Base-by-base conservation (phyloP, 2,113 vertebrate species). In the Erinaceus europaeus region DNA sequence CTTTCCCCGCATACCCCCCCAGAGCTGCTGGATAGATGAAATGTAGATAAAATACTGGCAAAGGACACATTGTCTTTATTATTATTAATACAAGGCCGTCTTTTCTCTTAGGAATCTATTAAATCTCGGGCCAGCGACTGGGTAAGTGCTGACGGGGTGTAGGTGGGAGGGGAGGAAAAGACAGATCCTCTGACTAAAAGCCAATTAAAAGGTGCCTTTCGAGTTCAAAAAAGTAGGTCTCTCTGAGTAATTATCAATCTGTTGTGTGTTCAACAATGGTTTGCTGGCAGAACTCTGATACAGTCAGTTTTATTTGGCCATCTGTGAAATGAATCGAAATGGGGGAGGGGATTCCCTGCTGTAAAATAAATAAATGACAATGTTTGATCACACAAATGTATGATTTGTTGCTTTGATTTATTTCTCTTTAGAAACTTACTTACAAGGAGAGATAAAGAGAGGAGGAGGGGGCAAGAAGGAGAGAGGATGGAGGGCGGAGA, bases 1-100 rank as follows among this genome's bases (percentile, higher is more conserved):
- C 27, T 40, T 25, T 15, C 64, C 64, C 18, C 25, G 48, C 23
- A 72, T 67, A 44, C 38, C 15, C 23, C 32, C 42, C 69, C 6
- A 32, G 40, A 29, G 29, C 44, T 27, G 38, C 69, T 71, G 55
- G 21, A 25, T 27, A 88, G 84, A 80, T 55, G 21, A 71, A 84
- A 82, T 25, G 64, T 18, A 50, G 65, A 53, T n/a, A 50, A 80
- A 57, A 32, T 81, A 78, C 36, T 53, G 73, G 61, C 25, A 42
- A 75, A 55, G n/a, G 57, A 52, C 57, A 65, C 79, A 76, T 88
- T 74, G 71, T 90, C 78, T 84, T 80, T 73, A 88, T 92, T 84
- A 75, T 87, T 85, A 91, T 88, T 92, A 89, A 91, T 71, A 79
- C 50, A 83, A 84, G 90, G 82, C 64, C 7, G n/a, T 4, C 91